A percentile compares a stretch with the other conserved stretches of the same genome.
phyloP scores from a whole-genome alignment of 2,113 vertebrate species.

The Lycaon pictus region DNA sequence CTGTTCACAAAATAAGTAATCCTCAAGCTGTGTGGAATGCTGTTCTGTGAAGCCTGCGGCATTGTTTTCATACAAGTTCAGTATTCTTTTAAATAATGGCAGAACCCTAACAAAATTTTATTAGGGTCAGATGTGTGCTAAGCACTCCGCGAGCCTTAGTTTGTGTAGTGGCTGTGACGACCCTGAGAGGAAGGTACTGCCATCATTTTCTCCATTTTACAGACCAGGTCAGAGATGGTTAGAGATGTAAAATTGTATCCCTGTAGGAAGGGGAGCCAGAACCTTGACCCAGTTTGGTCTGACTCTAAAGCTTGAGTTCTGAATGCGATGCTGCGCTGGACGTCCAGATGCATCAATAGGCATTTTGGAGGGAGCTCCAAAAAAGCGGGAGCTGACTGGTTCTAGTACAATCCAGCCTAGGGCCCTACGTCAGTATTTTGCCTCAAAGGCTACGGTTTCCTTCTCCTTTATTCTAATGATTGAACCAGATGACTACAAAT shows the following conservation, averaged over 20 bases:
- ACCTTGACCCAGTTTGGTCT: neutral
- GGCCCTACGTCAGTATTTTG: neutral
- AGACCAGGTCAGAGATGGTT: neutral
- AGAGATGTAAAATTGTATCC: neutral
- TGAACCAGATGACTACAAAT: neutral
- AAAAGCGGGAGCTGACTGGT: neutral
- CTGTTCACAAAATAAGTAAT: neutral
- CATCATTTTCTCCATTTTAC: constrained; percentile 16
- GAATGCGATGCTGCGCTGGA: neutral
- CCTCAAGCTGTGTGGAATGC: neutral
- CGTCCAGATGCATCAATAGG: neutral
- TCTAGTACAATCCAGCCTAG: neutral
- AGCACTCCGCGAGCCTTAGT: neutral
- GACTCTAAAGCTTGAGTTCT: neutral
- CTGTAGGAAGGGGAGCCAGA: neutral
- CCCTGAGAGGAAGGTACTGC: neutral
- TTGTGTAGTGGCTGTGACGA: neutral
- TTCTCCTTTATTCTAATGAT: neutral
- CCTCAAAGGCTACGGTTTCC: neutral
- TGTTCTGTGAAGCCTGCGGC: neutral
- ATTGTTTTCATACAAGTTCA: neutral
- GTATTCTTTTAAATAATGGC: constrained; percentile 1
- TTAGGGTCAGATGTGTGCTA: constrained; percentile 6
- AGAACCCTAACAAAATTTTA: constrained; percentile 46
- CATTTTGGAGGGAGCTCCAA: neutral